Evolutionary conservation across 2,888 invertebrate genomes (phyloP), one percentile per base, ranked within the genome.

Genomic region (Rhodophaea formosa): DNA sequence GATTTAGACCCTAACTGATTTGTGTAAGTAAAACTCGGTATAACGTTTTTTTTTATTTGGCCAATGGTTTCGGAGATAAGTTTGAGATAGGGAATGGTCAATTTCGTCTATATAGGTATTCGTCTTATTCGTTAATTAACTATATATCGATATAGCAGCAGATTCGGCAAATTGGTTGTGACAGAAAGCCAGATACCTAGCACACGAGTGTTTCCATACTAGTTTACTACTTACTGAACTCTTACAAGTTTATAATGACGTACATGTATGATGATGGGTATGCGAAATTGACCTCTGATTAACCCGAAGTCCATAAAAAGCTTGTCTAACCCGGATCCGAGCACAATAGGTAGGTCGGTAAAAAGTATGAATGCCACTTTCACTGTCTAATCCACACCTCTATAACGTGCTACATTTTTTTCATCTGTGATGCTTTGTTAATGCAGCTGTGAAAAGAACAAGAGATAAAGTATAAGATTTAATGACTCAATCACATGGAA

Each of bases 331-430:
- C 56, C 56, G 56, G 56, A 56, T 56, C 12, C 42, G 23, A 47
- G 8, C 12, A 56, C 56, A 49, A 49, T 56, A 47, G 47, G 14
- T 30, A 29, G 29, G 29, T 42, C 39, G 6, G 29, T 29, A 56
- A 56, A 39, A 56, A 56, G 42, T 42, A 29, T 56, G 56, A 49
- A 56, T 42, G 56, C 56, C 42, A 49, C 56, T 56, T 56, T 56
- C 46, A 46, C 46, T 46, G 23, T 46, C 23, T 23, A 29, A 29
- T 46, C 46, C 46, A 46, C 46, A 46, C 46, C 45, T 46, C 46
- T 23, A 46, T 23, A 23, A 46, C 12, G 17, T 17, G 45, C 23
- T 17, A 8, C 12, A 17, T 17, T 45, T 10, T 17, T 46, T 17
- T 46, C 1, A 7, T 17, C 17, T 46, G 17, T 1, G 8, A 23